These are phyloP conservation scores for Chelon labrosus DNA, from an alignment of 2,797 vertebrate genomes.

Conservation along the genomic window DNA sequence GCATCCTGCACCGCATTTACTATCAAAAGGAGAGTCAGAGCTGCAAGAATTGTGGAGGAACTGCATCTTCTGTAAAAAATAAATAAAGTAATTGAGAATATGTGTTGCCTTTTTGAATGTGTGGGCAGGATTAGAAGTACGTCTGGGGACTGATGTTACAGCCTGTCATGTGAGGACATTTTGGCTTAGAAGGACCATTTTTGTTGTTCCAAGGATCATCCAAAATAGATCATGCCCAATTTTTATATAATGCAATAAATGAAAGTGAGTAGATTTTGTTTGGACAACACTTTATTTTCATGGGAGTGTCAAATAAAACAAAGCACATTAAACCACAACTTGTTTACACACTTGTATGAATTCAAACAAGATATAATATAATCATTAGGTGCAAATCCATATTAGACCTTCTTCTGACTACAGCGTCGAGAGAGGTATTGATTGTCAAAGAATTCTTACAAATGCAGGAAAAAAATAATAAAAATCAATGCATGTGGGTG, in stretches of 20 bases:
- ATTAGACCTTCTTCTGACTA: background rate
- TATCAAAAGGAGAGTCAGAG: conserved; percentile 39
- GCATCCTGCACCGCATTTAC: conserved; percentile 24
- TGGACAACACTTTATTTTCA: background rate
- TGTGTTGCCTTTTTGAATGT: background rate
- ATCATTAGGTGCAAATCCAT: background rate
- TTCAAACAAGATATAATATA: background rate
- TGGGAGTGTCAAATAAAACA: background rate
- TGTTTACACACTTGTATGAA: background rate
- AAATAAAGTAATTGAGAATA: conserved; percentile 29
- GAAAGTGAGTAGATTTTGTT: background rate
- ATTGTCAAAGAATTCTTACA: background rate
- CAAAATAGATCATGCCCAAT: background rate
- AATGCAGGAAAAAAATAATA: background rate
- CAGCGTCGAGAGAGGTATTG: background rate
- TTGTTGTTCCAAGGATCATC: background rate
- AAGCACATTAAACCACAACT: background rate
- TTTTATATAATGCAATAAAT: background rate
- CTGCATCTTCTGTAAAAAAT: too few species aligned
- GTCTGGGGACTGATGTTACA: background rate
- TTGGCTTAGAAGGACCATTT: background rate
- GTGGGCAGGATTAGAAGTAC: background rate
- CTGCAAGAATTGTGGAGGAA: conserved; percentile 22
- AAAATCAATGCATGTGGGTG: background rate
- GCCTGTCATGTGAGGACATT: background rate